Evolutionary conservation across 2,113 vertebrate genomes (phyloP).

Genomic region (Bubo scandiacus): DNA sequence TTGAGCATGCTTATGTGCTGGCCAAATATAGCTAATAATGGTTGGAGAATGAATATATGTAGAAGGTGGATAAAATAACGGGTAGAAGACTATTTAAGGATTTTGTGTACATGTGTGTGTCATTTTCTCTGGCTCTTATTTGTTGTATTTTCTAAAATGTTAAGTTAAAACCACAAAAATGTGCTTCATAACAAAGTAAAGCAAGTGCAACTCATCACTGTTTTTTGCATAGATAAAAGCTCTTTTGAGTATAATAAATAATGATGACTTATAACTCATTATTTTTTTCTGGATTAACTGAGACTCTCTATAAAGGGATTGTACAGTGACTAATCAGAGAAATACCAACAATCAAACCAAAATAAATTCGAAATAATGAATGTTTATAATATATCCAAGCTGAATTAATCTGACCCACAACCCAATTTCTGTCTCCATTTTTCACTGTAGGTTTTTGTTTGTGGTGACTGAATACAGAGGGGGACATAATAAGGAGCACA

Average conservation of each 20-base stretch:
- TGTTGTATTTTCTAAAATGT: neutral
- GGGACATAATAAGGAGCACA: neutral
- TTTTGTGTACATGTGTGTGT: neutral
- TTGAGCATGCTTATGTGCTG: neutral
- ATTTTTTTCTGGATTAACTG: neutral
- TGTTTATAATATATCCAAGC: neutral
- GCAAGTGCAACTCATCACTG: neutral
- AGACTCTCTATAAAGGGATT: neutral
- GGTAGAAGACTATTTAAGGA: neutral
- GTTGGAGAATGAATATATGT: neutral
- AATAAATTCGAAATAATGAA: neutral
- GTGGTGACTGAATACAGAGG: neutral
- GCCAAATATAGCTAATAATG: neutral
- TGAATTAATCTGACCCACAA: neutral
- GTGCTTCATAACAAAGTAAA: neutral
- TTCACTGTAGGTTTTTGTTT: neutral
- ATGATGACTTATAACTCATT: neutral
- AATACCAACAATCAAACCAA: neutral
- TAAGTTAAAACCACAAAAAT: neutral
- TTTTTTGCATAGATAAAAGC: neutral
- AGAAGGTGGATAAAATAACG: neutral
- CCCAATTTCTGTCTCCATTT: neutral
- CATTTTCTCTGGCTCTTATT: neutral
- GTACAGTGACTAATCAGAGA: neutral
- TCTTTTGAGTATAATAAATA: neutral